Conservation (phyloP, 2,797 vertebrate species). For the Ptychadena robeensis region DNA sequence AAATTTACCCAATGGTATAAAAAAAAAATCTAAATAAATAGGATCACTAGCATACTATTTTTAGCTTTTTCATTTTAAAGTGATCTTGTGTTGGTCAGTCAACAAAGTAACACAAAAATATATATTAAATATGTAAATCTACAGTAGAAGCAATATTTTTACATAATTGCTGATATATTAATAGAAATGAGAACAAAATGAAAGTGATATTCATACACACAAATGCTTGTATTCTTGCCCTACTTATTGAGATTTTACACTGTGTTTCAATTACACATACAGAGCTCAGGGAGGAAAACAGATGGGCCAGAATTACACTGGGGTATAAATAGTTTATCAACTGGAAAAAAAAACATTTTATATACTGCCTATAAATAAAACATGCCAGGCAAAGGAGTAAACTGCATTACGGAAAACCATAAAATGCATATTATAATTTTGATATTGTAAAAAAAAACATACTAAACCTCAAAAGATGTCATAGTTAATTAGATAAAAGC, state of each 20-base stretch:
- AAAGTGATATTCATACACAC: not conserved
- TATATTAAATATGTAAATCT: not conserved
- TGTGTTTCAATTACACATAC: constrained; percentile 42
- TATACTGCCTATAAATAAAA: constrained; percentile 34
- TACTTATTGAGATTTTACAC: constrained; percentile 23
- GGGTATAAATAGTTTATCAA: constrained; percentile 46
- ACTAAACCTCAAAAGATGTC: not conserved
- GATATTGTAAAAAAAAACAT: not conserved
- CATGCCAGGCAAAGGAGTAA: constrained; percentile 27
- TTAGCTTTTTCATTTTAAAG: no score
- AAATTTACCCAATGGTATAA: no score
- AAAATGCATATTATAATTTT: not conserved
- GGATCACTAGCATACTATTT: no score
- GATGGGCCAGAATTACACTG: constrained; percentile 48
- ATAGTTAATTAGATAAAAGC: not conserved
- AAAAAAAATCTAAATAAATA: no score
- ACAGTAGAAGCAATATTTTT: not conserved
- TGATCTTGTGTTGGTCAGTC: no score
- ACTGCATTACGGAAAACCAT: constrained; percentile 39
- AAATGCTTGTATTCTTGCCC: constrained; percentile 16
- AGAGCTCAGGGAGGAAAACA: constrained; percentile 9
- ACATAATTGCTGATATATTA: not conserved
- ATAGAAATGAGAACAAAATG: not conserved
- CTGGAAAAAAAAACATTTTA: constrained; percentile 36
- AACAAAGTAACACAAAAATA: no score